Conservation (phyloP, 2,888 invertebrate genomes). For the Charanyca ferruginea region DNA sequence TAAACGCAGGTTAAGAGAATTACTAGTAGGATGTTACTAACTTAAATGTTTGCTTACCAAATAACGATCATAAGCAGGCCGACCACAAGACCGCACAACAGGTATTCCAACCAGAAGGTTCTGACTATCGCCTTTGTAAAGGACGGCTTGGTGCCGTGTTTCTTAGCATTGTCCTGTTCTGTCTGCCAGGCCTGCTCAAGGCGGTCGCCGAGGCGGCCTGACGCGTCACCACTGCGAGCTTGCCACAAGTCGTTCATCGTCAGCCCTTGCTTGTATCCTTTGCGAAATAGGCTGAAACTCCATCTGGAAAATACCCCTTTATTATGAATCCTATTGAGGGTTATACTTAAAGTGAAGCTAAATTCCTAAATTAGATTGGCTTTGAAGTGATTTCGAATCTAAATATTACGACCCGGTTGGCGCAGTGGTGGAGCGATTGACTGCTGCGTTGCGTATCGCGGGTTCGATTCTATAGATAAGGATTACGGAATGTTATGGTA, state of each 20-base stretch:
- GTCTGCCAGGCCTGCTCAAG: slow-evolving; percentile 91
- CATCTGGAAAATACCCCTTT: slow-evolving; percentile 59
- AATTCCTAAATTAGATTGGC: no score
- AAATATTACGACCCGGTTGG: no score
- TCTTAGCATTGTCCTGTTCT: slow-evolving; percentile 83
- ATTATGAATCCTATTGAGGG: not conserved
- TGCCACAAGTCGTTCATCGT: slow-evolving; percentile 91
- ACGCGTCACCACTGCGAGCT: slow-evolving; percentile 88
- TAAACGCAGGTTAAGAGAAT: not conserved
- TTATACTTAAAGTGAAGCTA: no score
- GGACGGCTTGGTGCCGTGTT: slow-evolving; percentile 83
- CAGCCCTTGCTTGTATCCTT: slow-evolving; percentile 90
- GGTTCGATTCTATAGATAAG: no score
- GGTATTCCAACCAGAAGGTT: slow-evolving; percentile 88
- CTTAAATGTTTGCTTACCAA: slow-evolving; percentile 38
- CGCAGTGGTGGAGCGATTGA: no score
- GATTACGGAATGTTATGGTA: no score
- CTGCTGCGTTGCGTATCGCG: no score
- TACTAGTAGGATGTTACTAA: not conserved
- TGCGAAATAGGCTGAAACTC: slow-evolving; percentile 86
- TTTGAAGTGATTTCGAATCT: no score
- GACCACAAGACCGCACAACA: slow-evolving; percentile 86
- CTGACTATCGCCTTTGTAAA: slow-evolving; percentile 87
- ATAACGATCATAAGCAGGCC: slow-evolving; percentile 46
- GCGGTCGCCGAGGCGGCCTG: slow-evolving; percentile 90